A percentile compares a stretch with the other conserved stretches of the same genome.
Conservation (phyloP, 2,888 invertebrate genomes). For the Abrostola triplasia region DNA sequence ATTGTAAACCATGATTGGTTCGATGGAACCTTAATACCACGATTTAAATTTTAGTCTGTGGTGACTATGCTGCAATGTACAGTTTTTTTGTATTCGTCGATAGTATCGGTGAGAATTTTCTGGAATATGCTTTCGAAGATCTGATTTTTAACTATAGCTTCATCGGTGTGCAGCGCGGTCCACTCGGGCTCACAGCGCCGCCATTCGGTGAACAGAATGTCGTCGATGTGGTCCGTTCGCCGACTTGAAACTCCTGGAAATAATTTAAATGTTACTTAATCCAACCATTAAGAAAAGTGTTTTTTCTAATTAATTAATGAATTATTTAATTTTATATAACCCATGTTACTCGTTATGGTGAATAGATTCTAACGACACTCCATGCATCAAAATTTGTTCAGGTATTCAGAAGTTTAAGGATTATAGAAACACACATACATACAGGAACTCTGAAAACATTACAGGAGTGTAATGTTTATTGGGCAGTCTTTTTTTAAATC, state of each 20-base stretch:
- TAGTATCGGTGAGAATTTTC: conserved; percentile 77
- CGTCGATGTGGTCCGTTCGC: conserved; percentile 83
- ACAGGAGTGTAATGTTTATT: too few relatives aligned
- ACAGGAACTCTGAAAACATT: too few relatives aligned
- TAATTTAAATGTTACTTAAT: neutral
- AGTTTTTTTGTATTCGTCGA: conserved; percentile 79
- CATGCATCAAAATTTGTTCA: too few relatives aligned
- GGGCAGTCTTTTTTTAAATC: too few relatives aligned
- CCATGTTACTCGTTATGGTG: too few relatives aligned
- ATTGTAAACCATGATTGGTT: conserved; percentile 6
- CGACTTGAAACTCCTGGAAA: conserved; percentile 74
- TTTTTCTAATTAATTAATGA: too few relatives aligned
- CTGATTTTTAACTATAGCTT: conserved; percentile 79
- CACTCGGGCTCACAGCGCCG: conserved; percentile 83
- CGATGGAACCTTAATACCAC: conserved; percentile 15
- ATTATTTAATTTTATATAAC: too few relatives aligned
- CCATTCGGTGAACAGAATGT: conserved; percentile 83
- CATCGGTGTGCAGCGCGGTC: conserved; percentile 79
- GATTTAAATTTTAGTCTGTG: conserved; percentile 22
- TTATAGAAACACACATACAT: too few relatives aligned
- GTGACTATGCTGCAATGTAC: conserved; percentile 48
- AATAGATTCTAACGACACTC: too few relatives aligned
- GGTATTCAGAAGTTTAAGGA: too few relatives aligned
- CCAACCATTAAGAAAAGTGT: too few relatives aligned
- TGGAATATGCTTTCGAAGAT: conserved; percentile 83